Evolutionary conservation across 2,888 invertebrate genomes (phyloP), one percentile per base, ranked within the genome.

Genomic region (Drosophila borborema): DNA sequence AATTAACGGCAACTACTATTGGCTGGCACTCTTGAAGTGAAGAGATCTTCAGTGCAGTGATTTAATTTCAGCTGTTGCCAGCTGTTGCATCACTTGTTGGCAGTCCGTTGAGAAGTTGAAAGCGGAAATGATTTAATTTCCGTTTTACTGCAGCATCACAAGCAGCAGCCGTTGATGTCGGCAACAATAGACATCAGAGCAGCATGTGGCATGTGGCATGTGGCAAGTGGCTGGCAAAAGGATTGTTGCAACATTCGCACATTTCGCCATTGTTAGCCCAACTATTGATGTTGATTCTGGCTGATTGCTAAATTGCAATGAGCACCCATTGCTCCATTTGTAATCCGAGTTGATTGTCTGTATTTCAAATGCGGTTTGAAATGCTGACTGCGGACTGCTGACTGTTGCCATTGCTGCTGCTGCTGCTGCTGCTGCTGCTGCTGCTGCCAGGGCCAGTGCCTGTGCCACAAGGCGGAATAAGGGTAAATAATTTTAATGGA

Each of bases 101-200:
- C 77, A 72, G 74, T 40, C 9, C 40, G 34, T 20, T 56, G 41
- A 55, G 28, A 48, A 31, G 56, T 43, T 56, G 85, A 87, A 72
- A 72, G 78, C 74, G 85, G 76, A 89, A 86, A 89, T 86, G 77
- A 84, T 89, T 89, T 89, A 81, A 89, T 86, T 81, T 86, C 79
- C 86, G 80, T 66, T 80, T 60, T 46, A 53, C 72, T 68, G 64
- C 65, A 61, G 31, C 62, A 12, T 62, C 68, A 48, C 46, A 20
- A 34, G n/a, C 4, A 38, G 49, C 63, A 65, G 60, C 64, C 46
- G 28, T 43, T 20, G 53, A 54, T 45, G 28, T 8, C 2, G 28
- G 23, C 59, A 71, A 71, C 58, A 71, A 74, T 69, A 66, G 71
- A 64, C 78, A 69, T 61, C 75, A 65, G 56, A 23, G 74, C 48